Conservation (phyloP, 2,888 invertebrate species). For the Ashinkailepas kermadecensis region DNA sequence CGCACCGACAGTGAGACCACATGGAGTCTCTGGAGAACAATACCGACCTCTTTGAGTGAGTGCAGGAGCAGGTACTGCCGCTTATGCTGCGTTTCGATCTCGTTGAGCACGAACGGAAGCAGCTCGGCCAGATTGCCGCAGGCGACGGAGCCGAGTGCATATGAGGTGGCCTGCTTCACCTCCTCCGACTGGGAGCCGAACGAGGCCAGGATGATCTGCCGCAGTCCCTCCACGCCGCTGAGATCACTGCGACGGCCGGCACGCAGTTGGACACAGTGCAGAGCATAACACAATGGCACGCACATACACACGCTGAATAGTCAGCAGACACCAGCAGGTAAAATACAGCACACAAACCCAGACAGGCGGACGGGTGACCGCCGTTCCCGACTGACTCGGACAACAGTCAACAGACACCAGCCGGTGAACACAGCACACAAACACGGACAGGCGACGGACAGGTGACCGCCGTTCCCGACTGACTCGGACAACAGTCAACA, state of each 20-base stretch:
- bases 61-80: slow-evolving; percentile 92
- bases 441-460: no score
- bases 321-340: no score
- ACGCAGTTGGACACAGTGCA: slow-evolving; percentile 18
- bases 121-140: slow-evolving; percentile 91
- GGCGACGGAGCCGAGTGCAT: slow-evolving; percentile 90
- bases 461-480: no score
- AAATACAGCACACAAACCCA: no score
- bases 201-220: slow-evolving; percentile 57
- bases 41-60: slow-evolving; percentile 83
- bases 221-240: slow-evolving; percentile 61
- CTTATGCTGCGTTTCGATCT: slow-evolving; percentile 89
- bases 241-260: slow-evolving; percentile 54
- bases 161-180: slow-evolving; percentile 94
- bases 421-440: no score
- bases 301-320: neutral
- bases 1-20: no score
- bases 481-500: no score
- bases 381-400: no score
- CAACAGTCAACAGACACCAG: no score
- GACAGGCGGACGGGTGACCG: no score
- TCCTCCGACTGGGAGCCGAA: slow-evolving; percentile 91
- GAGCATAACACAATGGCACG: neutral
- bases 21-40: neutral
- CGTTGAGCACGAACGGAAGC: slow-evolving; percentile 85